Percentiles rank a stretch among this genome's conserved stretches.
Evolutionary conservation across 2,113 vertebrate genomes (phyloP).

Genomic region (Pelecanoides urinatrix): DNA sequence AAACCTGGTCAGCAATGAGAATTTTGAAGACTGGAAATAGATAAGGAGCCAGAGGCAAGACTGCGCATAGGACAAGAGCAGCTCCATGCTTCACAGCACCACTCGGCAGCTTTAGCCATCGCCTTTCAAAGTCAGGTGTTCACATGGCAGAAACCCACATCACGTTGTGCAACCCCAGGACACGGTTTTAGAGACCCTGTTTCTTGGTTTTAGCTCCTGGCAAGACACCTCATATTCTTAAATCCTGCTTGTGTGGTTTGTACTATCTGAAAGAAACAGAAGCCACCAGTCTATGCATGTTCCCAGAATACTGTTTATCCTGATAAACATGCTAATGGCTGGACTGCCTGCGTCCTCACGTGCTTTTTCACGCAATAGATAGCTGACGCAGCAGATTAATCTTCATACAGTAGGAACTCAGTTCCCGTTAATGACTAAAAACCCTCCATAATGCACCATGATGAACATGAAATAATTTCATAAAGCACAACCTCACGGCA

Average conservation of each 20-base stretch:
- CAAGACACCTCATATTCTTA: background rate
- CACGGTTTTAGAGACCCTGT: too few relatives aligned
- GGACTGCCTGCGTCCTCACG: background rate
- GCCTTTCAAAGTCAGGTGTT: background rate
- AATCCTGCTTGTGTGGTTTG: background rate
- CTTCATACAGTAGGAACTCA: background rate
- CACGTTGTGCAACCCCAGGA: fast-evolving
- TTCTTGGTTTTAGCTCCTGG: background rate
- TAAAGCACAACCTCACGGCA: background rate
- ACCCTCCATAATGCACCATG: background rate
- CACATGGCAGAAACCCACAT: background rate
- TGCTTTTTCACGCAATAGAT: background rate
- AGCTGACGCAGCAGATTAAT: background rate
- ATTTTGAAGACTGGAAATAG: background rate
- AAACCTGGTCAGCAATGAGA: background rate
- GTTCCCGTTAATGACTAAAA: background rate
- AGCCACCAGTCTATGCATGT: background rate
- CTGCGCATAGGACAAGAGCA: background rate
- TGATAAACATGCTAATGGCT: background rate
- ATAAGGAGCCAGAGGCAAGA: background rate
- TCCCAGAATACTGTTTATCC: background rate
- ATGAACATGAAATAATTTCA: background rate
- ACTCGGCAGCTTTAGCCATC: background rate
- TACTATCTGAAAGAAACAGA: background rate
- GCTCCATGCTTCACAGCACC: background rate